phyloP scores from a whole-genome alignment of 1,140 invertebrate genomes.

The Matsumurasca onukii region DNA sequence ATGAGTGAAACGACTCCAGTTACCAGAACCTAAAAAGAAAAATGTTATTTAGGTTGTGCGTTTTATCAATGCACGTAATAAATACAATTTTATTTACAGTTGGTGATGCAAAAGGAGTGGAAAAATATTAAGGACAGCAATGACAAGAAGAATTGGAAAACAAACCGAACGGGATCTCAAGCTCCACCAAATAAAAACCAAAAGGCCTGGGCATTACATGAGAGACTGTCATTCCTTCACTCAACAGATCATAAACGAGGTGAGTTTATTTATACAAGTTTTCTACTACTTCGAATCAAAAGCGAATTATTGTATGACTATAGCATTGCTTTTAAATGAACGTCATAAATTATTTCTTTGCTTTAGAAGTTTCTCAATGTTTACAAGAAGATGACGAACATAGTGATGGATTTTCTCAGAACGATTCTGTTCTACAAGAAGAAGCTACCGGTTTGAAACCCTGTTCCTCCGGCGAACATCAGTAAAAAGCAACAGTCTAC shows the following conservation, averaged over 20 bases:
- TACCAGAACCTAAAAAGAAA: neutral
- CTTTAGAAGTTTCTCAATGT: neutral
- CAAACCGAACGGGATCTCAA: neutral
- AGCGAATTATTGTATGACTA: neutral
- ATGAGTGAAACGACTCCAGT: slow-evolving; percentile 7
- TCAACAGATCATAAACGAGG: neutral
- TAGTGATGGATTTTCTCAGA: neutral
- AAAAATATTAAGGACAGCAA: slow-evolving; percentile 11
- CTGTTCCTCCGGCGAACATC: neutral
- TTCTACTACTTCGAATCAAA: neutral
- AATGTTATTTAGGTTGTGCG: neutral
- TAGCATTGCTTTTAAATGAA: neutral
- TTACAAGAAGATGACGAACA: neutral
- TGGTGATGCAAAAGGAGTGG: neutral
- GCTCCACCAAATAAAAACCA: neutral
- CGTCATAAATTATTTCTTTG: neutral
- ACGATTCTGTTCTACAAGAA: slow-evolving; percentile 3
- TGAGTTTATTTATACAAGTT: neutral
- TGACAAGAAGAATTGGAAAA: neutral
- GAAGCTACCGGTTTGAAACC: neutral
- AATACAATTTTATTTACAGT: neutral
- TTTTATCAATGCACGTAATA: neutral
- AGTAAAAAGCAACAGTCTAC: neutral
- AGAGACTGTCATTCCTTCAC: neutral
- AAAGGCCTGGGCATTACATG: neutral